Conservation (phyloP, 2,888 invertebrate genomes). For the Colostygia pectinataria region DNA sequence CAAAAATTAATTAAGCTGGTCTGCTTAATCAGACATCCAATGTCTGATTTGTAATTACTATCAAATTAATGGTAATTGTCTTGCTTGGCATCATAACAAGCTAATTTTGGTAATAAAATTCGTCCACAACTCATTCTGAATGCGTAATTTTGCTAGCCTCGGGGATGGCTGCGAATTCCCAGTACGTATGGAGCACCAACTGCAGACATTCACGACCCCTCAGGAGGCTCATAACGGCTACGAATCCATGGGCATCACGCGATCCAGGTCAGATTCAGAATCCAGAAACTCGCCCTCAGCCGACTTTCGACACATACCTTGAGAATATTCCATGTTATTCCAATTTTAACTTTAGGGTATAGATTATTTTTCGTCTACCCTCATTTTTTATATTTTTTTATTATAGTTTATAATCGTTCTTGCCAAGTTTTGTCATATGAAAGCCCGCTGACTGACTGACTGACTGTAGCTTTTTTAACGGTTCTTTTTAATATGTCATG, state of each 20-base stretch:
- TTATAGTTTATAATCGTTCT: neutral
- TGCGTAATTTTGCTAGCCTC: constrained; percentile 83
- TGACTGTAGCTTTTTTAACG: neutral
- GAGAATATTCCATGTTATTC: constrained; percentile 45
- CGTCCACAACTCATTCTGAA: constrained; percentile 38
- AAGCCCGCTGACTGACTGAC: too few relatives aligned
- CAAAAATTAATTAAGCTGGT: too few relatives aligned
- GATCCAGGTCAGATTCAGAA: constrained; percentile 88
- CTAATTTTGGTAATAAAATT: constrained; percentile 19
- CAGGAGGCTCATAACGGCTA: constrained; percentile 83
- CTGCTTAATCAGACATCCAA: too few relatives aligned
- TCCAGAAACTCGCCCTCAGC: constrained; percentile 45
- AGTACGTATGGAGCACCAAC: constrained; percentile 87
- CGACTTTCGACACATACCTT: constrained; percentile 67
- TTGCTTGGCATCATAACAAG: neutral
- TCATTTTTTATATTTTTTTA: constrained; percentile 13
- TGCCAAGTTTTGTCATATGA: constrained; percentile 9
- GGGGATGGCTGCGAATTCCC: constrained; percentile 95
- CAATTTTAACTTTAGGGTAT: constrained; percentile 3
- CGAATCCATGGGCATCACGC: constrained; percentile 95
- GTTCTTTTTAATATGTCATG: neutral
- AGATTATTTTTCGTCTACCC: constrained; percentile 14
- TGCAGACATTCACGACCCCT: constrained; percentile 72
- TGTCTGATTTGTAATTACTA: too few relatives aligned
- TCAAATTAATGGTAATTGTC: too few relatives aligned